phyloP scores from a whole-genome alignment of 2,888 invertebrate species.

The Cacoxenus indagator region DNA sequence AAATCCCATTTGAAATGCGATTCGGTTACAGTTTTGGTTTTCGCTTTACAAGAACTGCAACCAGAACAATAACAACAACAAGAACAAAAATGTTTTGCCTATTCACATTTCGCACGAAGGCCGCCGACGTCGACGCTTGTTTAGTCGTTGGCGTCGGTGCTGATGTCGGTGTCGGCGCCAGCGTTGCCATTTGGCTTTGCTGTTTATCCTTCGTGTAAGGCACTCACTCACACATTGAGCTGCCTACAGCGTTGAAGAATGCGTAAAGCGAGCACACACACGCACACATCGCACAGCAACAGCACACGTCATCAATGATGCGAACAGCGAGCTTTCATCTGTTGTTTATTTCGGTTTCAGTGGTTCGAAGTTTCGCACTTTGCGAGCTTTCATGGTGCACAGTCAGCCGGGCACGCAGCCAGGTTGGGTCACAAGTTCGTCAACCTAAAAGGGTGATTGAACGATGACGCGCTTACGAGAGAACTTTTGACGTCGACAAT shows the following conservation, averaged over 20 bases:
- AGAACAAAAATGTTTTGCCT: background rate
- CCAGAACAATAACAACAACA: background rate
- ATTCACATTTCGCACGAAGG: background rate
- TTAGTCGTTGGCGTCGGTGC: background rate
- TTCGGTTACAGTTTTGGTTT: background rate
- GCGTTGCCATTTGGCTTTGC: background rate
- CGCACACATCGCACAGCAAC: too few relatives aligned
- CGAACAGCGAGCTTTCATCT: constrained; percentile 3
- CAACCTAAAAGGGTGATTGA: constrained; percentile 50
- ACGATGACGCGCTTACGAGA: constrained; percentile 27
- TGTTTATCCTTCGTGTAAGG: background rate
- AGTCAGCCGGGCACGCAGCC: constrained; percentile 13
- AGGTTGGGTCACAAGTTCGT: constrained; percentile 49
- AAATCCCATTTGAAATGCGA: too few relatives aligned
- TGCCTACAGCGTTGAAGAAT: too few relatives aligned
- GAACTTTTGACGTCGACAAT: constrained; percentile 5
- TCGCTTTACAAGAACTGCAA: background rate
- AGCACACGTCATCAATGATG: constrained; percentile 35
- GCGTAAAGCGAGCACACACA: too few relatives aligned
- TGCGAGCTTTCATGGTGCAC: constrained; percentile 34
- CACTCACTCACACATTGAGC: background rate
- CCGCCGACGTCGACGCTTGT: background rate
- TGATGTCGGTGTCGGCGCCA: background rate
- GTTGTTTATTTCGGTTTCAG: background rate
- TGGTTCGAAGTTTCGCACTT: background rate